phyloP scores from a whole-genome alignment of 1,140 invertebrate species.

The Hyposmocoma kahamanoa region DNA sequence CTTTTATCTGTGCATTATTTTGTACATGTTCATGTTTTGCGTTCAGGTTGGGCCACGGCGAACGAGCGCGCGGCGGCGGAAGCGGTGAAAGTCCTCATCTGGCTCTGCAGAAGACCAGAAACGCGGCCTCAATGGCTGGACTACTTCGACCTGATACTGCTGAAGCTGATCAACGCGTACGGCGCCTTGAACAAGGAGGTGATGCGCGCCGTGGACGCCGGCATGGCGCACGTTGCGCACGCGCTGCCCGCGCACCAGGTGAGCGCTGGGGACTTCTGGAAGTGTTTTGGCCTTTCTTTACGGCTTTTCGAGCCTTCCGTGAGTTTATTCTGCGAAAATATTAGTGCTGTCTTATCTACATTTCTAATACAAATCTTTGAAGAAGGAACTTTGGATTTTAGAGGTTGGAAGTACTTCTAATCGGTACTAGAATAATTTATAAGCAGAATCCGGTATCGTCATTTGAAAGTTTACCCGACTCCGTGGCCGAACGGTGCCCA shows the following conservation, averaged over 20 bases:
- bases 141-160: constrained; percentile 90
- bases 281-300: too few species aligned
- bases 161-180: constrained; percentile 91
- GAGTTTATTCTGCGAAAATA: too few species aligned
- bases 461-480: too few species aligned
- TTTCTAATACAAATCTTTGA: too few species aligned
- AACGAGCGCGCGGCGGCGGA: constrained; percentile 80
- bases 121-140: constrained; percentile 85
- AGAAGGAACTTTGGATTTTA: too few species aligned
- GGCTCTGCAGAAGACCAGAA: constrained; percentile 85
- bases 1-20: too few species aligned
- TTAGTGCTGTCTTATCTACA: too few species aligned
- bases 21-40: constrained; percentile 80
- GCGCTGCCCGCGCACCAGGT: constrained; percentile 80
- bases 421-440: too few species aligned
- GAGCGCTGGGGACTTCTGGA: constrained; percentile 19
- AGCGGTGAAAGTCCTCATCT: constrained; percentile 84
- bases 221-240: constrained; percentile 81
- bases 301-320: too few species aligned
- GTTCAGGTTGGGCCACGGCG: constrained; percentile 79
- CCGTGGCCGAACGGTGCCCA: too few species aligned
- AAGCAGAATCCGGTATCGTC: too few species aligned
- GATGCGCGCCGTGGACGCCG: constrained; percentile 72
- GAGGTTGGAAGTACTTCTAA: too few species aligned
- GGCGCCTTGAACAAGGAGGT: constrained; percentile 85